Conservation (phyloP, 2,888 invertebrate species). For the Agrochola macilenta region DNA sequence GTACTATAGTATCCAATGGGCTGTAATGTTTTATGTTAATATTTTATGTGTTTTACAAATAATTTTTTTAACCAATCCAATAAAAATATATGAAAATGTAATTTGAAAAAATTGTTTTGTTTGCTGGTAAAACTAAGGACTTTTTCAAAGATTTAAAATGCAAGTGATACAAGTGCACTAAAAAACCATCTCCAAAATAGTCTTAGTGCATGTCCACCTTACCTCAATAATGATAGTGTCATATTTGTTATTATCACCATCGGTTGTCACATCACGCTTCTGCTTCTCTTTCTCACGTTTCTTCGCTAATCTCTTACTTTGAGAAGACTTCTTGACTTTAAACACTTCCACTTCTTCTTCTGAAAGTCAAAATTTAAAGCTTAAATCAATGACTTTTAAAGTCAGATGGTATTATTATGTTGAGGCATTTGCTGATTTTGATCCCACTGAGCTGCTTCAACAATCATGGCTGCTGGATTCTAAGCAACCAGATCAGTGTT, state of each 20-base stretch:
- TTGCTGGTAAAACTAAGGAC: not conserved
- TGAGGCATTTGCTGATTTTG: not conserved
- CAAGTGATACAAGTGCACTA: not conserved
- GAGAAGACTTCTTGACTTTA: constrained; percentile 98
- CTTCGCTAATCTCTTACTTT: constrained; percentile 97
- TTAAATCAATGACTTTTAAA: not conserved
- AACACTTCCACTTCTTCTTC: constrained; percentile 96
- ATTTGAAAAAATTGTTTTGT: not conserved
- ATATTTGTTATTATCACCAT: constrained; percentile 85
- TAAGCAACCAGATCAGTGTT: not conserved
- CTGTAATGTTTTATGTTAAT: not conserved
- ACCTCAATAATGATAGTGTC: constrained; percentile 84
- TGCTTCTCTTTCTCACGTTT: constrained; percentile 94
- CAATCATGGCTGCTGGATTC: not conserved
- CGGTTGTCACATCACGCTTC: constrained; percentile 70
- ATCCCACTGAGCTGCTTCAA: not conserved
- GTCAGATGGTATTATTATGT: not conserved
- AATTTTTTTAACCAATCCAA: not conserved
- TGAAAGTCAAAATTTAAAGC: constrained; percentile 67
- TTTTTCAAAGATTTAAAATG: not conserved
- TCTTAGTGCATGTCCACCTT: constrained; percentile 68
- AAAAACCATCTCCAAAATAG: constrained; percentile 29
- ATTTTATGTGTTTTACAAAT: not conserved
- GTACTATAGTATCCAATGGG: not conserved
- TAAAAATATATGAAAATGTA: not conserved